These are phyloP conservation scores for Pentamera pediparva DNA, from an alignment of 53 echinoderm and acorn worm species.

Conservation along the genomic window DNA sequence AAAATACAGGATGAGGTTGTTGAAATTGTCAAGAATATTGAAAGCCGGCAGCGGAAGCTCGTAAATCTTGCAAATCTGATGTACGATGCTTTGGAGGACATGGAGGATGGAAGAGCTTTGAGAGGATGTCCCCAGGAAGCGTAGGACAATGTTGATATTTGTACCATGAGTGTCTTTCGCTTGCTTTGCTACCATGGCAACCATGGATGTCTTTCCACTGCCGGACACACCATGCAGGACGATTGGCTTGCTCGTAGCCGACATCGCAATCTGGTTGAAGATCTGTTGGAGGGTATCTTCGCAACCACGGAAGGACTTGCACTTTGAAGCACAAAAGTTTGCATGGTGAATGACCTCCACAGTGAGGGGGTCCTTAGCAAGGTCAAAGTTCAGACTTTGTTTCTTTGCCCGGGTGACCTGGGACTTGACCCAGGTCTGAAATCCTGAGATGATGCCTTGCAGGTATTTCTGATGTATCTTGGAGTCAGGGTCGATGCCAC, in stretches of 20 bases:
- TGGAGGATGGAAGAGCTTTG: constrained; percentile 83
- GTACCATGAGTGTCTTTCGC: constrained; percentile 46
- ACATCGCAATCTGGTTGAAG: constrained; percentile 37
- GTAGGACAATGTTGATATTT: constrained; percentile 50
- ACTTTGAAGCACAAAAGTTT: constrained; percentile 80
- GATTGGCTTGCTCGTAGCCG: constrained; percentile 27
- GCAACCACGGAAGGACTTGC: constrained; percentile 71
- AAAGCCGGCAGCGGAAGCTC: constrained; percentile 35
- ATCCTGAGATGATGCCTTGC: constrained; percentile 19
- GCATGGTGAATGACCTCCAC: constrained; percentile 75
- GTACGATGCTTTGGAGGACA: constrained; percentile 59
- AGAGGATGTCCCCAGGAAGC: constrained; percentile 87
- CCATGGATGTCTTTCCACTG: constrained; percentile 91
- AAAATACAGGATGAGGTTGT: constrained; percentile 61
- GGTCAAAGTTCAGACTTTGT: constrained; percentile 27
- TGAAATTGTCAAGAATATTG: constrained; percentile 49
- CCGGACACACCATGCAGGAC: constrained; percentile 82
- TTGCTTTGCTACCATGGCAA: constrained; percentile 76
- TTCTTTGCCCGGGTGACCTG: constrained; percentile 36
- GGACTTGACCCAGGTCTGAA: constrained; percentile 33
- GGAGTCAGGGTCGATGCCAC: constrained; percentile 31
- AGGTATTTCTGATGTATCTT: constrained; percentile 39
- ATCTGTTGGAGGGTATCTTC: constrained; percentile 65
- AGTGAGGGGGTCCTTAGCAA: constrained; percentile 61
- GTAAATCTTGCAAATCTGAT: constrained; percentile 76